Conservation (phyloP, 2,888 invertebrate genomes). For the Rambutsinella grinnellia region DNA sequence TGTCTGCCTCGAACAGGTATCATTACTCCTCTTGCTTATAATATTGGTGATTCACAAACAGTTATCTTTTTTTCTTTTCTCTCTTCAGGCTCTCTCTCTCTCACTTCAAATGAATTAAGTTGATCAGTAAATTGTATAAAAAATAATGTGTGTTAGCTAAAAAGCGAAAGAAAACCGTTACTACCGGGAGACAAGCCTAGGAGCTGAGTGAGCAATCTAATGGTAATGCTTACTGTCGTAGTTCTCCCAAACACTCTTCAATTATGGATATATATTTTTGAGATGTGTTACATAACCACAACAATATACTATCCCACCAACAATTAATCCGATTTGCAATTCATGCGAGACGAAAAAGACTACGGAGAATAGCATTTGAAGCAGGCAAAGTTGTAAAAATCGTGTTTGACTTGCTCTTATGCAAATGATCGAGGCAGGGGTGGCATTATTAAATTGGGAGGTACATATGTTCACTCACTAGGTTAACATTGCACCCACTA, state of each 20-base stretch:
- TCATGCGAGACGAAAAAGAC: neutral
- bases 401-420: constrained; percentile 39
- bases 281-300: neutral
- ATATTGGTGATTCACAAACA: constrained; percentile 5
- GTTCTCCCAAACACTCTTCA: too few species aligned
- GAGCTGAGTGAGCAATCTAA: too few species aligned
- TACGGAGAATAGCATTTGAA: too few species aligned
- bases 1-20: neutral
- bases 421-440: neutral
- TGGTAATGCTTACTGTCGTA: too few species aligned
- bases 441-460: neutral
- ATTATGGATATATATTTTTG: too few species aligned
- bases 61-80: constrained; percentile 20
- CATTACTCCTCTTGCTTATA: neutral
- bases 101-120: constrained; percentile 37
- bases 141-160: constrained; percentile 4
- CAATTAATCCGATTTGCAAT: neutral
- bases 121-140: constrained; percentile 11
- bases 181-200: constrained; percentile 40
- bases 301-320: neutral
- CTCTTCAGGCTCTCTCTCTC: neutral
- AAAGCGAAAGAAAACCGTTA: constrained; percentile 35
- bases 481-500: neutral
- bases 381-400: constrained; percentile 10
- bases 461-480: neutral